Evolutionary conservation across 1,140 invertebrate genomes (phyloP).

Genomic region (Mamestra configurata): DNA sequence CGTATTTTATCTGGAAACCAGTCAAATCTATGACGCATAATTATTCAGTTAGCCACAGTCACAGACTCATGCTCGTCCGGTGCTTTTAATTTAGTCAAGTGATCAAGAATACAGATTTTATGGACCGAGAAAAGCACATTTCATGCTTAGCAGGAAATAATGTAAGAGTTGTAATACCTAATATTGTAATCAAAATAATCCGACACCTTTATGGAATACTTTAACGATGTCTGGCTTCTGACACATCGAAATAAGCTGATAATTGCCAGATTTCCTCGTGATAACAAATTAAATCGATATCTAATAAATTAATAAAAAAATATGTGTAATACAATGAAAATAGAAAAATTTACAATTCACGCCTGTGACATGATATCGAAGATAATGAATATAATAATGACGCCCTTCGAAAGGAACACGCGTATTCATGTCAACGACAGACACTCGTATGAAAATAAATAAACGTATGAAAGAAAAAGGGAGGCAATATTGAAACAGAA

Average conservation of each 20-base stretch:
- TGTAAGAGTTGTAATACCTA: background rate
- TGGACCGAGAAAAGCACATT: too few relatives aligned
- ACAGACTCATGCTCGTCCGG: too few relatives aligned
- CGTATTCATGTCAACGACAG: background rate
- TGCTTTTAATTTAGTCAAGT: conserved; percentile 10
- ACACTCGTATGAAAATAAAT: background rate
- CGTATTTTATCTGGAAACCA: too few relatives aligned
- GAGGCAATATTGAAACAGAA: too few relatives aligned
- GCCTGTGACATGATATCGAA: background rate
- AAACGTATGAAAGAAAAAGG: too few relatives aligned
- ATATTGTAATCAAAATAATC: conserved; percentile 2
- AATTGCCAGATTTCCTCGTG: background rate
- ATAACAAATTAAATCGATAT: background rate
- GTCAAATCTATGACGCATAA: too few relatives aligned
- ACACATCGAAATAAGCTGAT: background rate
- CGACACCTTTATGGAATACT: background rate
- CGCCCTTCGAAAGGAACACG: background rate
- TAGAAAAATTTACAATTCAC: background rate
- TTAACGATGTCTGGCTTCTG: background rate
- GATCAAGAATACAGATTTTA: background rate
- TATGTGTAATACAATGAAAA: background rate
- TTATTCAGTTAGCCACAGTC: background rate
- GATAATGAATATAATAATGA: background rate
- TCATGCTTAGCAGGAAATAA: background rate
- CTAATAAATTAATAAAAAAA: background rate